Evolutionary conservation across 64 coral and sea anemone species (phyloP).

Genomic region (Trachythela sp.): DNA sequence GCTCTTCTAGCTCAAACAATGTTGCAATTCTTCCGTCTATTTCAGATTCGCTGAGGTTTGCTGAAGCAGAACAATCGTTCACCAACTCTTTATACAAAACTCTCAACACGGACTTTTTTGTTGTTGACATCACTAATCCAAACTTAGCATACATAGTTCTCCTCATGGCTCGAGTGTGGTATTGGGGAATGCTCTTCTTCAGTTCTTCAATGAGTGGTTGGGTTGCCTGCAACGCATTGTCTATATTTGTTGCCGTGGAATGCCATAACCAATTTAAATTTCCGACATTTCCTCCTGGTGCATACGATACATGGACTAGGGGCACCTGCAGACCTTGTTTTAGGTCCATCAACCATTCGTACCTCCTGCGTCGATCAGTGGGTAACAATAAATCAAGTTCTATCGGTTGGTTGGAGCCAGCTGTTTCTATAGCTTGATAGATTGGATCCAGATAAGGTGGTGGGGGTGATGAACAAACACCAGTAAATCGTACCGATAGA

Average conservation of each 20-base stretch:
- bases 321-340: background rate
- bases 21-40: conserved; percentile 6
- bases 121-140: background rate
- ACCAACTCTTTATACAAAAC: background rate
- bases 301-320: background rate
- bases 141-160: background rate
- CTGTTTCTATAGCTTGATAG: background rate
- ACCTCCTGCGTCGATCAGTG: background rate
- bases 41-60: background rate
- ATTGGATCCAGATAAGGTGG: background rate
- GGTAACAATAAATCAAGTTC: background rate
- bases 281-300: background rate
- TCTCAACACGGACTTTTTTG: background rate
- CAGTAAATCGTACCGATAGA: background rate
- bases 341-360: background rate
- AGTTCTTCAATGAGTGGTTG: too few relatives aligned
- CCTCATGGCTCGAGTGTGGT: background rate
- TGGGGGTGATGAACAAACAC: background rate
- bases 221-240: background rate
- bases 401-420: background rate
- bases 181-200: background rate
- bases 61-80: background rate
- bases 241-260: background rate
- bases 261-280: background rate
- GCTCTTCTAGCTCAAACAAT: conserved; percentile 1